Evolutionary conservation across 1,140 invertebrate genomes (phyloP), one percentile per base, ranked within the genome.

Genomic region (Drosophila willistoni): DNA sequence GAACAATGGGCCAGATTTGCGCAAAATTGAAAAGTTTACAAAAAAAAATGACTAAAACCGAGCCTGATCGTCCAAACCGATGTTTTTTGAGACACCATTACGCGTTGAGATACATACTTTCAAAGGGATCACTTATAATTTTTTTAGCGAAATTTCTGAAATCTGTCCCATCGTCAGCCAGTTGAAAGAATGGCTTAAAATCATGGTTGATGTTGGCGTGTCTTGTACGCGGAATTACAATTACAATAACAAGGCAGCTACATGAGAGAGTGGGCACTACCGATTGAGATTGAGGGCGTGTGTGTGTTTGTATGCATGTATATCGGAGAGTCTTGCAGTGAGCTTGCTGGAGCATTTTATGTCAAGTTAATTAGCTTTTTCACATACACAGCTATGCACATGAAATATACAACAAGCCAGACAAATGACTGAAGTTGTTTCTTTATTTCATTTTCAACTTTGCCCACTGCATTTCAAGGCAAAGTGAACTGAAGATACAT

Each of bases 351-450:
- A 74, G 60, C 67, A 71, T 54, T 72, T 71, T 70, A 72, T 83
- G 70, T 84, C 68, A 73, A 82, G 76, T 71, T 72, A 83, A 77
- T 79, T 72, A 77, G 68, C 64, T 79, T 62, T 73, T 73, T 65
- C 39, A 56, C 51, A 63, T 36, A 65, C 22, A 25, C 14, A 64
- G 22, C 22, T 13, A 19, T 36, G 2, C 10, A 17, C 2, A 10
- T 22, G 33, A 19, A 14, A 22, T 10, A 57, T 1, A 61, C 36
- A 68, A 29, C 13, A 39, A 13, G 12, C 12, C 13, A 39, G 36
- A 39, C 36, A 39, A 39, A 39, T 39, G 10, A 0, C 36, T 57
- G 9, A 63, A 78, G 56, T 61, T 62, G n/a, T 41, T 64, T 22
- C 14, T 54, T 65, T 36, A 47, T 39, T 71, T 67, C 5, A 56